Evolutionary conservation across 2,113 vertebrate species (phyloP), one percentile per base, ranked within the genome.

Genomic region (Bufo gargarizans): DNA sequence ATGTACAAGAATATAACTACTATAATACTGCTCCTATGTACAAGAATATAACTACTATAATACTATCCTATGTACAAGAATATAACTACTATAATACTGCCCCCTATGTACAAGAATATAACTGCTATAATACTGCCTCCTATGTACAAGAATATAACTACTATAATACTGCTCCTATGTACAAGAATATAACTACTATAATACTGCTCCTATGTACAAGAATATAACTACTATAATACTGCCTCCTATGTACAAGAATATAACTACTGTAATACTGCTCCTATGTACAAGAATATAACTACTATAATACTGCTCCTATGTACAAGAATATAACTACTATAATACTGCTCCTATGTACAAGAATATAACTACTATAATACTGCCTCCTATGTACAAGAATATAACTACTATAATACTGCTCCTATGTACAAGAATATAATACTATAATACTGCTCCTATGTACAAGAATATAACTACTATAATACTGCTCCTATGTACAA

Each of bases 361-460:
- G 0, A 33, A 33, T 33, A 33, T 43, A 71, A 43, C 67, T 71
- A 71, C 22, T 43, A 71, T 71, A 71, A 71, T 71, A 71, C 67
- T 14, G 22, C 71, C 71, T 12, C 33, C 33, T 33, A 33, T 71
- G 9, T 71, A 71, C 67, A 71, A 71, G 11, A 71, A 71, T 71
- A 71, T 71, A 71, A 71, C 67, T 71, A 43, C 67, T 71, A 71
- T 43, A 71, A 71, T 71, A 71, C 67, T 71, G 67, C 67, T 43
- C 22, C 67, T 71, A 71, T 71, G 5, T 71, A 71, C 67, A 71
- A 71, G 67, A 71, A 71, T 71, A 71, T 71, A 71, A 61, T 61
- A 61, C 59, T 61, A 61, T 61, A 61, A 61, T 33, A 33, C 33
- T 33, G 33, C 33, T 33, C 63, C 53, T 67, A 67, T 67, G 6